phyloP scores from a whole-genome alignment of 2,888 invertebrate species.

The Callosobruchus maculatus region DNA sequence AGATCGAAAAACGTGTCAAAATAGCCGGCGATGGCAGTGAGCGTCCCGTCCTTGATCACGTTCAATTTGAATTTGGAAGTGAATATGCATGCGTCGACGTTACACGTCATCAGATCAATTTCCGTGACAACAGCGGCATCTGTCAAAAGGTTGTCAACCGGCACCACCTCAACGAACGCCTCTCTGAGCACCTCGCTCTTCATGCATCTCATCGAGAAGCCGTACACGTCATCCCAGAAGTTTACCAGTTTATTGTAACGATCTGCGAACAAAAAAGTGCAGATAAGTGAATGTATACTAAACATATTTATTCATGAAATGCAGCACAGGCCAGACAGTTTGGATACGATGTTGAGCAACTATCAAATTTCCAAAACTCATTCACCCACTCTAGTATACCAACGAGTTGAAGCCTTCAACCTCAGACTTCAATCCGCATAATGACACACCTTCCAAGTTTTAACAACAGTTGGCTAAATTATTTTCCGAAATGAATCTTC shows the following conservation, averaged over 20 bases:
- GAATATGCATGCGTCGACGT: constrained; percentile 69
- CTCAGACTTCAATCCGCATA: no score
- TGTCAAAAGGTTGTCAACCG: constrained; percentile 63
- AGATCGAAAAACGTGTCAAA: constrained; percentile 87
- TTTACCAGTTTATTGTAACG: constrained; percentile 70
- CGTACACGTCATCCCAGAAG: constrained; percentile 93
- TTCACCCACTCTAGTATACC: no score
- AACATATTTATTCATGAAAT: no score
- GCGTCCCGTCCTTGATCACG: constrained; percentile 59
- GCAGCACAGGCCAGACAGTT: no score
- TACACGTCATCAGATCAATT: constrained; percentile 74
- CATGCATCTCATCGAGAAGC: constrained; percentile 91
- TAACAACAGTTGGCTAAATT: no score
- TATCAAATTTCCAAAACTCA: no score
- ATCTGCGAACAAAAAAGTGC: constrained; percentile 54
- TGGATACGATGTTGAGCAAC: no score
- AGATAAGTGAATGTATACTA: no score
- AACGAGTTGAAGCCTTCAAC: no score
- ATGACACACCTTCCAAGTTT: no score
- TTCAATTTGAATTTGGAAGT: constrained; percentile 64
- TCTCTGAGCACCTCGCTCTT: constrained; percentile 79
- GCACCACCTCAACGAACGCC: constrained; percentile 65
- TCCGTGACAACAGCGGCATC: constrained; percentile 62
- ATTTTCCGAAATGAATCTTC: no score
- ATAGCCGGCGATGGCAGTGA: constrained; percentile 85